Percentiles rank a stretch among this genome's conserved stretches.
Evolutionary conservation across 2,888 invertebrate species (phyloP).

Genomic region (Polia nebulosa): DNA sequence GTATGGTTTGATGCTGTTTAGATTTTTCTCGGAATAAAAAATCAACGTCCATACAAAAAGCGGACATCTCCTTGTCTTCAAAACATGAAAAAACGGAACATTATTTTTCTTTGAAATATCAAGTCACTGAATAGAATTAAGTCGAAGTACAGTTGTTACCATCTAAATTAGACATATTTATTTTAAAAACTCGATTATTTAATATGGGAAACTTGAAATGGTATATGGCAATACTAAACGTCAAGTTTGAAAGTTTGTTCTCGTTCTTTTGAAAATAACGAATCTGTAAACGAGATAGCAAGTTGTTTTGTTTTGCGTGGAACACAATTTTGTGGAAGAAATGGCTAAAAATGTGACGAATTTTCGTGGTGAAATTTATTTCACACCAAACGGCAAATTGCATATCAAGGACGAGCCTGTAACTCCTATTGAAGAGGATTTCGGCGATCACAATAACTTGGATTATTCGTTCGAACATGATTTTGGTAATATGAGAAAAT

Average conservation of each 20-base stretch:
- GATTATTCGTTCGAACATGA: conserved; percentile 76
- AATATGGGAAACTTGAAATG: conserved; percentile 18
- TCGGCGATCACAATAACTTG: conserved; percentile 78
- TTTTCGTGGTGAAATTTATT: conserved; percentile 83
- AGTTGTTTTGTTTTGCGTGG: conserved; percentile 59
- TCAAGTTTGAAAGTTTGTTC: conserved; percentile 56
- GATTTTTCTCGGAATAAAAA: too few relatives aligned
- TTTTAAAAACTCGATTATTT: not conserved
- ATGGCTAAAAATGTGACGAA: conserved; percentile 84
- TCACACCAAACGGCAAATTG: conserved; percentile 76
- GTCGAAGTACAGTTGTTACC: too few relatives aligned
- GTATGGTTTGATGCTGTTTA: too few relatives aligned
- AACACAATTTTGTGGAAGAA: conserved; percentile 43
- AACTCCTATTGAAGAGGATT: conserved; percentile 82
- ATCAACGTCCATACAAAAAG: too few relatives aligned
- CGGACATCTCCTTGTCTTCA: too few relatives aligned
- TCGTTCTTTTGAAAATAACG: conserved; percentile 70
- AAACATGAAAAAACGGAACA: too few relatives aligned
- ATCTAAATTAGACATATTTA: too few relatives aligned
- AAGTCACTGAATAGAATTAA: too few relatives aligned
- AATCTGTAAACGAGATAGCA: conserved; percentile 37
- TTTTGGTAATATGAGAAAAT: conserved; percentile 79
- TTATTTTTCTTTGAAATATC: too few relatives aligned
- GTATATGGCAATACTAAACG: conserved; percentile 52
- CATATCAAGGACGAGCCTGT: conserved; percentile 82